Base-by-base conservation (phyloP, 1,140 invertebrate genomes). In the Copidosoma floridanum region DNA sequence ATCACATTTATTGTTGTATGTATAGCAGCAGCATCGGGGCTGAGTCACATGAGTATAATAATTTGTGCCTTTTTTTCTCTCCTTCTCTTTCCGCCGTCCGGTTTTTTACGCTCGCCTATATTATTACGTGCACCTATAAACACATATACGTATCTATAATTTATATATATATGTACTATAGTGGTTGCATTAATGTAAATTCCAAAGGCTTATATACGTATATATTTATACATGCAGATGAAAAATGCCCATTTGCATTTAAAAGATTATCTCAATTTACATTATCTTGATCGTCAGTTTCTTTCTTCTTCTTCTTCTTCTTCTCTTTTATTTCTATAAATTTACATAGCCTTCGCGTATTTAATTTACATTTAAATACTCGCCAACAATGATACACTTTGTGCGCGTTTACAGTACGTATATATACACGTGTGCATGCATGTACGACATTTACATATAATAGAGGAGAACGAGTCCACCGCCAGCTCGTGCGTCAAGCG, bases 221-320 rank as follows among this genome's bases (percentile, higher is more conserved):
- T n/a, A n/a, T n/a, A n/a, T n/a, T n/a, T n/a, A n/a, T 62, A 62
- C 57, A 62, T 62, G 60, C 53, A 62, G 60, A 62, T 62, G 53
- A 62, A 62, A 62, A 62, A 62, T 62, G 60, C 52, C n/a, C 60
- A 62, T 62, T 62, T 62, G 60, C 60, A 62, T 62, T 62, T 62
- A 62, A 62, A 62, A 62, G 53, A 62, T 62, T 62, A 62, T 62
- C 47, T 57, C 60, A 62, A 62, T 62, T 62, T 62, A 62, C 60
- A 57, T 62, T 62, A 62, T 62, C 60, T 62, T 62, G 60, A 62
- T 62, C 60, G 60, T 37, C 60, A 44, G 44, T 44, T 62, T 62
- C 57, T 32, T 32, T n/a, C n/a, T n/a, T n/a, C n/a, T n/a, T n/a
- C n/a, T n/a, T n/a, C n/a, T n/a, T n/a, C n/a, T n/a, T n/a, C n/a